Evolutionary conservation across 2,888 invertebrate genomes (phyloP).

Genomic region (Balanococcus diminutus): DNA sequence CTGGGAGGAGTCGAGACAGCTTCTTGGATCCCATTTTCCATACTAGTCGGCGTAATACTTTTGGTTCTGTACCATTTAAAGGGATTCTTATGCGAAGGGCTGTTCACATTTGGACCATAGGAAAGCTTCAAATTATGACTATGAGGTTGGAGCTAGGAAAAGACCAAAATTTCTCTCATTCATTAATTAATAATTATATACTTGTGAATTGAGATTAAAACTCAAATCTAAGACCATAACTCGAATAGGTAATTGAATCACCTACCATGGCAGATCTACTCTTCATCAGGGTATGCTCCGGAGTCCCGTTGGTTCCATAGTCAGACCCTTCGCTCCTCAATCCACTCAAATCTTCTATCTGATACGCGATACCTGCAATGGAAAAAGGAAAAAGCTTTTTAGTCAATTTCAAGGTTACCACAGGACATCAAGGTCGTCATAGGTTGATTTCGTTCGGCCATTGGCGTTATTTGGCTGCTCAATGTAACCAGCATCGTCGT

Average conservation of each 20-base stretch:
- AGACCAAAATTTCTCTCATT: too few relatives aligned
- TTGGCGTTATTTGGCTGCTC: neutral
- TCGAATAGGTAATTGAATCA: too few relatives aligned
- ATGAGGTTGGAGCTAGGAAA: conserved; percentile 33
- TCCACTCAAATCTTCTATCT: conserved; percentile 5
- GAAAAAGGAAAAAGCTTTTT: neutral
- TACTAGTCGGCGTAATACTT: conserved; percentile 24
- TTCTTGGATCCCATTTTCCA: conserved; percentile 43
- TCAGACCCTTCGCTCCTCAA: neutral
- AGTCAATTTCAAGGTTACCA: neutral
- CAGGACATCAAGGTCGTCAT: neutral
- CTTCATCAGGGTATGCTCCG: conserved; percentile 22
- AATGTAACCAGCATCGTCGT: neutral
- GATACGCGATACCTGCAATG: neutral
- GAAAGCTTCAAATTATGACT: conserved; percentile 25
- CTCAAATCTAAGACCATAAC: neutral
- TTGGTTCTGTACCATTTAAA: conserved; percentile 51
- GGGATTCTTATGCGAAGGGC: conserved; percentile 37
- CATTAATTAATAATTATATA: neutral
- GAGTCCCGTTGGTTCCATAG: neutral
- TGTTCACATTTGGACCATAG: conserved; percentile 34
- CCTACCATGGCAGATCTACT: conserved; percentile 47
- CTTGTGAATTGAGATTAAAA: too few relatives aligned
- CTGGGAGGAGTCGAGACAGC: conserved; percentile 39
- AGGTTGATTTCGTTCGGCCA: conserved; percentile 24